Evolutionary conservation across 2,888 invertebrate species (phyloP).

Genomic region (Lasioglossum villosulum): DNA sequence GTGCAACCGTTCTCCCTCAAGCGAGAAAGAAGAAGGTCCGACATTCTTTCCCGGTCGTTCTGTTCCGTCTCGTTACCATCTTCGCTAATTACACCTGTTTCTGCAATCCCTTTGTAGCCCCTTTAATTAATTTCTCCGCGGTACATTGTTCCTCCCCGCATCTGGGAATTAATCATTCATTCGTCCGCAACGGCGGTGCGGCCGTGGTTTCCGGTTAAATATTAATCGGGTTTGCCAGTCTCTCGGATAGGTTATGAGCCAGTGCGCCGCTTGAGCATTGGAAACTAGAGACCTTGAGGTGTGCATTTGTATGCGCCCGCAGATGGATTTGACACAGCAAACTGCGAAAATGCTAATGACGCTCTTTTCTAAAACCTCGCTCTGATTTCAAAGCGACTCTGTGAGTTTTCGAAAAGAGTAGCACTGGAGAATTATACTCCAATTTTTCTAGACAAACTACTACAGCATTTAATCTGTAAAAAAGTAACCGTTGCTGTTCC

Average conservation of each 20-base stretch:
- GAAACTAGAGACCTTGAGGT: background rate
- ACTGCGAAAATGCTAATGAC: background rate
- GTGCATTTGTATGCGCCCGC: background rate
- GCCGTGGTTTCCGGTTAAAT: constrained; percentile 40
- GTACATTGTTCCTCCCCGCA: constrained; percentile 38
- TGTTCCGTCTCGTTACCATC: background rate
- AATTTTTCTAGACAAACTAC: no score
- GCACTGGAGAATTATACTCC: no score
- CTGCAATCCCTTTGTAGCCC: constrained; percentile 40
- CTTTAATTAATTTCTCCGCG: constrained; percentile 49
- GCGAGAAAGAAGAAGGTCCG: constrained; percentile 1
- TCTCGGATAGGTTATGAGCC: constrained; percentile 38
- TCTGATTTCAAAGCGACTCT: background rate
- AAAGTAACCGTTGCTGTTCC: background rate
- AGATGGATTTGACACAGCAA: background rate
- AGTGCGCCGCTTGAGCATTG: background rate
- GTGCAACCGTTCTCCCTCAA: background rate
- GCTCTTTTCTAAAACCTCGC: background rate
- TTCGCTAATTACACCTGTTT: constrained; percentile 50
- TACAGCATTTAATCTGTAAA: no score
- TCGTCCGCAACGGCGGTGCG: constrained; percentile 28
- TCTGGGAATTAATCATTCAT: constrained; percentile 53
- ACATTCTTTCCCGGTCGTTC: background rate
- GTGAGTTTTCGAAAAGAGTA: background rate
- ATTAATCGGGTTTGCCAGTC: constrained; percentile 46